Percentiles rank a stretch among this genome's conserved stretches.
These are phyloP conservation scores for Pithys albifrons DNA, from an alignment of 2,113 vertebrate species.

Conservation along the genomic window DNA sequence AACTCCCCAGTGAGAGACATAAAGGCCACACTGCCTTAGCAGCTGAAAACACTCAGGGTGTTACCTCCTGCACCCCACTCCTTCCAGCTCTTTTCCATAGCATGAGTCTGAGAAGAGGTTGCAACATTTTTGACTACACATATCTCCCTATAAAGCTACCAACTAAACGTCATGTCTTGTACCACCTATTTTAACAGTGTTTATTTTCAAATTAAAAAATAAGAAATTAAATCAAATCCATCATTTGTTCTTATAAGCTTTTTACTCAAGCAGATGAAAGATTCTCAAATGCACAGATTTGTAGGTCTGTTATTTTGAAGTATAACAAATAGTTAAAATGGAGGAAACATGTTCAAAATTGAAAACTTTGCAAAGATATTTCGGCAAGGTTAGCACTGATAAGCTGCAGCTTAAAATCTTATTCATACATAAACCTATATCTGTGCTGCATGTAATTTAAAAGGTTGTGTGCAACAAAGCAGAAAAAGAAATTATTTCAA, in stretches of 20 bases:
- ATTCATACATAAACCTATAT: conserved; percentile 52
- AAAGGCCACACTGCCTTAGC: background rate
- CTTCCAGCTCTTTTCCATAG: background rate
- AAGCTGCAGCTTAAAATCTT: conserved; percentile 53
- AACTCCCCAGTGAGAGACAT: background rate
- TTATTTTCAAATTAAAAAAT: background rate
- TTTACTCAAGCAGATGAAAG: background rate
- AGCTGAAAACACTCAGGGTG: background rate
- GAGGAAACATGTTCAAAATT: background rate
- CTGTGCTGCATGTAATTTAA: conserved; percentile 42
- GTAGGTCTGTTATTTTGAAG: background rate
- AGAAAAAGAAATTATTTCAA: conserved; percentile 70
- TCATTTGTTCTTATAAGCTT: fast-evolving
- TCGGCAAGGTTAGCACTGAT: background rate
- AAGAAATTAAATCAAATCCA: background rate
- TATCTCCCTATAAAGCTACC: background rate
- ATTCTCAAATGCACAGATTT: background rate
- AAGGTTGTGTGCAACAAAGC: conserved; percentile 64
- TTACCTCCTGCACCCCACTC: fast-evolving
- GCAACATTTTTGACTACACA: background rate
- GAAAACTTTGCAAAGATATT: conserved; percentile 19
- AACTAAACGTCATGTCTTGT: background rate
- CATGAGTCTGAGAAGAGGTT: background rate
- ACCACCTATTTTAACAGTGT: background rate
- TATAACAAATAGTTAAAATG: background rate